phyloP scores from a whole-genome alignment of 2,888 invertebrate genomes.

The Oscheius sp. region DNA sequence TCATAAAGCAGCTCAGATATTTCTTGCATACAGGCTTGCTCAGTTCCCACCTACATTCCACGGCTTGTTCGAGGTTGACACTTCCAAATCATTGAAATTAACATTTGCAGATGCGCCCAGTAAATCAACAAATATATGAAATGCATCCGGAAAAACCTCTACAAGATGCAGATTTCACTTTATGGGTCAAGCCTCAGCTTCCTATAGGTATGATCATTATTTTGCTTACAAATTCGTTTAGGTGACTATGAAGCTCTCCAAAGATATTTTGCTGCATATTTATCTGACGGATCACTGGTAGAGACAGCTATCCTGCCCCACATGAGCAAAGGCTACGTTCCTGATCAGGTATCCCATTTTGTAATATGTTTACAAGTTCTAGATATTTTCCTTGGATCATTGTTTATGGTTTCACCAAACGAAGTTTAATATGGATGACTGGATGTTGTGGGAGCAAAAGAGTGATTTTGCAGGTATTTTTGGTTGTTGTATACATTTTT shows the following conservation, averaged over 20 bases:
- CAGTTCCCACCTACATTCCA: slow-evolving; percentile 38
- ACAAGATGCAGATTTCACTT: slow-evolving; percentile 32
- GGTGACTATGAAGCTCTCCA: slow-evolving; percentile 72
- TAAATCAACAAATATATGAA: slow-evolving; percentile 29
- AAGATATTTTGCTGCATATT: slow-evolving; percentile 73
- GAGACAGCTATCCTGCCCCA: slow-evolving; percentile 70
- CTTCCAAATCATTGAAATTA: background rate
- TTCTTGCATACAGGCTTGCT: slow-evolving; percentile 31
- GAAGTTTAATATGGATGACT: slow-evolving; percentile 73
- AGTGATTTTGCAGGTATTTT: slow-evolving; percentile 71
- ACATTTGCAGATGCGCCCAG: slow-evolving; percentile 25
- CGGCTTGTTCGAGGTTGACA: slow-evolving; percentile 33
- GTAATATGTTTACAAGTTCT: background rate
- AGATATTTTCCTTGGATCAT: slow-evolving; percentile 74
- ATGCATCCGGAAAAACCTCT: background rate
- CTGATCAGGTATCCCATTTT: slow-evolving; percentile 36
- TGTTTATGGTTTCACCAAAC: slow-evolving; percentile 74
- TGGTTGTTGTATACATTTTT: background rate
- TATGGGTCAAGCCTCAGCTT: slow-evolving; percentile 41
- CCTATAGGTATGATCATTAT: slow-evolving; percentile 7
- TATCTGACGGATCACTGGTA: slow-evolving; percentile 73
- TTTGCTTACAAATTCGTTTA: slow-evolving; percentile 41
- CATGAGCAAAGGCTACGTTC: slow-evolving; percentile 45
- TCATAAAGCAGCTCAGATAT: slow-evolving; percentile 19
- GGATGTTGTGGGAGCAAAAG: slow-evolving; percentile 74